phyloP scores from a whole-genome alignment of 2,797 vertebrate species.

The Psittacula echo region DNA sequence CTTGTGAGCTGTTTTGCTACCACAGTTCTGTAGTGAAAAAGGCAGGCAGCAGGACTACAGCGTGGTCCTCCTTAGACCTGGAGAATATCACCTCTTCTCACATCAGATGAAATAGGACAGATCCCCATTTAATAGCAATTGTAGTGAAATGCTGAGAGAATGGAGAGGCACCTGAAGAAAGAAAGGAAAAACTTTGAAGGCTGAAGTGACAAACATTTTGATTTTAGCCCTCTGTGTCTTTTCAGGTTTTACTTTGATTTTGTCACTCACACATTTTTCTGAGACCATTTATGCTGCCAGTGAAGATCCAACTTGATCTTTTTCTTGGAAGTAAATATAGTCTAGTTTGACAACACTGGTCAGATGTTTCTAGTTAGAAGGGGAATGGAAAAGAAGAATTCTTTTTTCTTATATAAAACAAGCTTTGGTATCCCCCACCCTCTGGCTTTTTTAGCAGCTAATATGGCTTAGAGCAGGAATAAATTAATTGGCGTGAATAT shows the following conservation, averaged over 20 bases:
- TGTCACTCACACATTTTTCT: background rate
- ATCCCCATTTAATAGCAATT: background rate
- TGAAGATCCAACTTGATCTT: background rate
- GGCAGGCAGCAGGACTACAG: background rate
- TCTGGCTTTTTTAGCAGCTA: background rate
- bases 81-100: background rate
- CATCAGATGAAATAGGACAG: background rate
- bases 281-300: background rate
- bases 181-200: background rate
- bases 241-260: background rate
- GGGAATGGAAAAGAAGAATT: background rate
- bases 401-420: background rate
- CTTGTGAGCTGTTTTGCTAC: background rate
- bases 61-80: background rate
- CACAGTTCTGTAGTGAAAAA: background rate
- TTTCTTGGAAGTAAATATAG: background rate
- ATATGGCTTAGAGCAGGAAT: background rate
- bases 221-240: background rate
- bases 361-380: background rate
- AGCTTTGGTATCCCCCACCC: background rate
- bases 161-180: background rate
- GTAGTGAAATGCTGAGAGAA: background rate
- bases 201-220: background rate
- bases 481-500: background rate
- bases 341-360: background rate